Percentiles rank a stretch among this genome's conserved stretches.
These are phyloP conservation scores for Physella acuta DNA, from an alignment of 1,140 invertebrate genomes.

Conservation along the genomic window DNA sequence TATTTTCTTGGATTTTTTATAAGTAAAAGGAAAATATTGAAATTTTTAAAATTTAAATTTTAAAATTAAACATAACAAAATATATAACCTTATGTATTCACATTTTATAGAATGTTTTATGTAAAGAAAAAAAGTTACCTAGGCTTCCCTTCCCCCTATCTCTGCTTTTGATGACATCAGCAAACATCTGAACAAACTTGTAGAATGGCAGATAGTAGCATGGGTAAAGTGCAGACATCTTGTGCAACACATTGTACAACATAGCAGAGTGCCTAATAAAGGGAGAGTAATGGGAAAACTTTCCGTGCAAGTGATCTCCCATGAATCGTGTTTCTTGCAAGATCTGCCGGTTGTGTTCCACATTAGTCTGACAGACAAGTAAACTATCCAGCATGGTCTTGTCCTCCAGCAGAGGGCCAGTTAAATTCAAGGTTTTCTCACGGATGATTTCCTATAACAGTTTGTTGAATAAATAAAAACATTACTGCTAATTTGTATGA, in stretches of 20 bases:
- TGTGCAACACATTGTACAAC: conserved; percentile 51
- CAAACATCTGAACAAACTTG: conserved; percentile 51
- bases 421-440: conserved; percentile 53
- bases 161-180: conserved; percentile 39
- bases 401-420: conserved; percentile 52
- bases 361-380: conserved; percentile 48
- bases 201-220: conserved; percentile 54
- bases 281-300: conserved; percentile 50
- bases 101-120: too few relatives aligned
- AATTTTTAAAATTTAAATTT: too few relatives aligned
- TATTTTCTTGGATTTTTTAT: too few relatives aligned
- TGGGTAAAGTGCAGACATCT: conserved; percentile 45
- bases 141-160: conserved; percentile 53
- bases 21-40: too few relatives aligned
- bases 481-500: too few relatives aligned
- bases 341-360: conserved; percentile 49
- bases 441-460: conserved; percentile 48
- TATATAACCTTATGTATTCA: too few relatives aligned
- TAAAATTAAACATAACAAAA: too few relatives aligned
- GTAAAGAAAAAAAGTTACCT: conserved; percentile 36
- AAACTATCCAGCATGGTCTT: conserved; percentile 54
- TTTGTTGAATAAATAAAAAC: neutral
- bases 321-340: conserved; percentile 53
- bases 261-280: conserved; percentile 52
- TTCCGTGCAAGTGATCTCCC: conserved; percentile 52